These are phyloP conservation scores for Hafferia zeledoni DNA, from an alignment of 2,797 vertebrate genomes.

Conservation along the genomic window DNA sequence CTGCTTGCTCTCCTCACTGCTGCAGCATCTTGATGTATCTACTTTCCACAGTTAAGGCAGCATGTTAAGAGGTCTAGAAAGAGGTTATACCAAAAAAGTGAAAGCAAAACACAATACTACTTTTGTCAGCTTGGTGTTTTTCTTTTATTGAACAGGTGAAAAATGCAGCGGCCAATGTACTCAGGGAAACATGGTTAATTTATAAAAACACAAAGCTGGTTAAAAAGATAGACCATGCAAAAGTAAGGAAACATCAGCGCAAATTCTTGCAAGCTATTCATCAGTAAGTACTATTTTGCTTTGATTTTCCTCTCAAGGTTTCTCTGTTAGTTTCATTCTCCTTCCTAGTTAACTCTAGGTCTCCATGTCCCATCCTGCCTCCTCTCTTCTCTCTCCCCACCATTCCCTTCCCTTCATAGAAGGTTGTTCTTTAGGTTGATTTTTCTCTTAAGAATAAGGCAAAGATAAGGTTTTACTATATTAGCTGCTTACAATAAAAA, in stretches of 20 bases:
- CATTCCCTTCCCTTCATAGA: background rate
- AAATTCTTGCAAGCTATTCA: slow-evolving; percentile 99
- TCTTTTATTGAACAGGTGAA: slow-evolving; percentile 87
- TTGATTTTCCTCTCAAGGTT: slow-evolving; percentile 3
- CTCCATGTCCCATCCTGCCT: rapidly evolving
- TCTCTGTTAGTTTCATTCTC: background rate
- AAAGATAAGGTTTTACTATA: background rate
- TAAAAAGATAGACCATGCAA: slow-evolving; percentile 98
- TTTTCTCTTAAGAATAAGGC: background rate
- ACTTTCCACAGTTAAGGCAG: background rate
- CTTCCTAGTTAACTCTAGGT: background rate
- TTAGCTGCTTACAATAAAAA: background rate
- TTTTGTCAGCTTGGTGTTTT: slow-evolving; percentile 50
- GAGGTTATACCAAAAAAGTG: background rate
- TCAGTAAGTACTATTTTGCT: slow-evolving; percentile 89
- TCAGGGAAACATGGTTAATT: slow-evolving; percentile 99
- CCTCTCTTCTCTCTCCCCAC: background rate
- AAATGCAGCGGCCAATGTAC: slow-evolving; percentile 99
- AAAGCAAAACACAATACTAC: background rate
- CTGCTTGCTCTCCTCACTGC: background rate
- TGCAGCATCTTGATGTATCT: background rate
- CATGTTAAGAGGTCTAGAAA: background rate
- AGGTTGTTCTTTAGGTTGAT: background rate
- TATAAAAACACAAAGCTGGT: slow-evolving; percentile 99
- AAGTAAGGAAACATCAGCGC: slow-evolving; percentile 99